Conservation (phyloP, 2,888 invertebrate species). For the Neuroscelio doddi region DNA sequence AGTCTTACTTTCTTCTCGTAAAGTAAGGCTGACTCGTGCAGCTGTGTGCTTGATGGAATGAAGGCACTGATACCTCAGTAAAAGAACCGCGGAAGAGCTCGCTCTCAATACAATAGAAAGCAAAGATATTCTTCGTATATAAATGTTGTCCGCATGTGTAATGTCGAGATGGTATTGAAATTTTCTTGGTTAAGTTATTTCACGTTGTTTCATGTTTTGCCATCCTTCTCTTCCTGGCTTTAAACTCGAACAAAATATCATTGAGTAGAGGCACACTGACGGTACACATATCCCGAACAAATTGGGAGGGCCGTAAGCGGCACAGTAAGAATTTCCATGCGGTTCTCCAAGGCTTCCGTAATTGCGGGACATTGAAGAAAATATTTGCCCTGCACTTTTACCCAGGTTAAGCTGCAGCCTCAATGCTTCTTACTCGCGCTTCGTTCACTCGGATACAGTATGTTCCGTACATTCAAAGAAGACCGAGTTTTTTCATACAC, state of each 20-base stretch:
- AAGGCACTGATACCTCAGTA: background rate
- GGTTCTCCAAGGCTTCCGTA: constrained; percentile 25
- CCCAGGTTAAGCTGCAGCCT: constrained; percentile 34
- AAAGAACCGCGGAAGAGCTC: too few species aligned
- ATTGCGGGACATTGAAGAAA: constrained; percentile 39
- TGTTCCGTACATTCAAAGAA: constrained; percentile 28
- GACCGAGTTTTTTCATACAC: constrained; percentile 22
- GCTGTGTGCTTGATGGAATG: background rate
- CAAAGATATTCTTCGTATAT: background rate
- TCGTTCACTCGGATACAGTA: constrained; percentile 8
- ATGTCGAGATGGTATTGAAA: background rate
- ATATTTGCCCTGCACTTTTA: constrained; percentile 35
- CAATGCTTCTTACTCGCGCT: constrained; percentile 31
- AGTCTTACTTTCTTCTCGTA: too few species aligned
- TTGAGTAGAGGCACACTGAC: constrained; percentile 14
- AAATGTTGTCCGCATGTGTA: background rate
- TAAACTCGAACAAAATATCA: constrained; percentile 17
- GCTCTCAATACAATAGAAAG: too few species aligned
- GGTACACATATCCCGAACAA: constrained; percentile 2
- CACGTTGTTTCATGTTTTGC: background rate
- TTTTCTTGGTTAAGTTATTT: background rate
- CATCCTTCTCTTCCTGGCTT: constrained; percentile 5
- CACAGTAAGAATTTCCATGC: constrained; percentile 21
- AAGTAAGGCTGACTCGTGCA: too few species aligned
- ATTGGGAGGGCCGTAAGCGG: constrained; percentile 13